A percentile compares a stretch with the other conserved stretches of the same genome.
phyloP scores from a whole-genome alignment of 2,797 vertebrate species.

The Sciaenops ocellatus region DNA sequence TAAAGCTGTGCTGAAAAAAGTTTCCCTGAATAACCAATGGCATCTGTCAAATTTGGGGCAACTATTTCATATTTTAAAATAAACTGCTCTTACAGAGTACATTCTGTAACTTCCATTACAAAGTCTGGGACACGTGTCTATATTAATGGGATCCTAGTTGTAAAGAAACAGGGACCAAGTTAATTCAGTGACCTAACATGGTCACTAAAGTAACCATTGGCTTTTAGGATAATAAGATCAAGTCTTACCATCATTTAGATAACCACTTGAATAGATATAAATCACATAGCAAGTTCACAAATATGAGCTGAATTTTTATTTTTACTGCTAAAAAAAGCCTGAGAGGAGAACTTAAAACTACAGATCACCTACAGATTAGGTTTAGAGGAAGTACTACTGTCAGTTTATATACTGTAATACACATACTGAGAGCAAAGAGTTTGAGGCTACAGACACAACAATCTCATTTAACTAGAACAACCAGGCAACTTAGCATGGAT shows the following conservation, averaged over 20 bases:
- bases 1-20: conserved; percentile 22
- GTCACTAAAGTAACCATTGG: conserved; percentile 79
- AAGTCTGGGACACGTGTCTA: conserved; percentile 51
- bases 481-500: conserved; percentile 50
- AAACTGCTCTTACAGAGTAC: conserved; percentile 5
- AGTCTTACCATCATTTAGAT: conserved; percentile 85
- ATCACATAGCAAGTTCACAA: not conserved
- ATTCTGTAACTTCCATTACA: not conserved
- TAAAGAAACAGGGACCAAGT: conserved; percentile 76
- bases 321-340: not conserved
- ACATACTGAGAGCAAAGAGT: conserved; percentile 15
- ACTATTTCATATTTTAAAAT: conserved; percentile 45
- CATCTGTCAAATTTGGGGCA: conserved; percentile 42
- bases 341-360: not conserved
- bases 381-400: not conserved
- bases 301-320: not conserved
- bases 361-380: not conserved
- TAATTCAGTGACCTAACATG: conserved; percentile 82
- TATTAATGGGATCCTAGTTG: conserved; percentile 68
- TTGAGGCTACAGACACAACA: conserved; percentile 48
- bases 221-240: conserved; percentile 83
- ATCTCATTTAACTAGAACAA: conserved; percentile 63
- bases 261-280: not conserved
- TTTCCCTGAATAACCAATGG: conserved; percentile 31
- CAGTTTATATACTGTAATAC: not conserved